Evolutionary conservation across 1,140 invertebrate genomes (phyloP), one percentile per base, ranked within the genome.

Genomic region (Akabosia matsudoensis): DNA sequence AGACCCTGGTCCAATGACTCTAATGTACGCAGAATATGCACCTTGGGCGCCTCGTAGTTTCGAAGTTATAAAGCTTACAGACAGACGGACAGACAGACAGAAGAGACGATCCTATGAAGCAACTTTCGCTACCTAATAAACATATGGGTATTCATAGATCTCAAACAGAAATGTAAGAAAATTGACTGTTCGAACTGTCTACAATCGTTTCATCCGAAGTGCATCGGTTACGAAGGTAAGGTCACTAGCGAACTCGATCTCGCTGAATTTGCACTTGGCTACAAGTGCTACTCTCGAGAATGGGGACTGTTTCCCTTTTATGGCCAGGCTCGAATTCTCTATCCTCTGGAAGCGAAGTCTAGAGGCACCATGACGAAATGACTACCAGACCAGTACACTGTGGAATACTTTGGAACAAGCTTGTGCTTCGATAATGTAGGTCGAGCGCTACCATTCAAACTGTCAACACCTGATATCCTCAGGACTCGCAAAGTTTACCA

Each of bases 251-350:
- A 70, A 13, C 1, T 37, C 1, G 16, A 34, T 16, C n/a, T 80
- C 13, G 28, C 74, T 26, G 30, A 61, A 3, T 78, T 74, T 54
- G 64, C 26, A 1, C 18, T 4, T 10, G 37, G 52, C 18, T 80
- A 78, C 45, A 75, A 78, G 33, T 80, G 79, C 61, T 51, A 28
- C 0, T 26, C 22, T 16, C 79, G 79, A n/a, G 34, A 30, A 18
- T 80, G 77, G 77, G 79, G 79, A 18, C 26, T 77, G 22, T 80
- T 54, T 74, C 79, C 79, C 13, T 33, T 78, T 10, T 77, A 77
- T 28, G 79, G 79, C 0, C 76, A 78, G 64, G 74, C 77, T 18
- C 34, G 75, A 18, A 80, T 79, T 64, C 74, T 80, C 7, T 80
- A 79, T 71, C 79, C 77, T 0, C 56, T 33, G n/a, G 79, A 79